Base-by-base conservation (phyloP, 2,113 vertebrate genomes). In the Alectura lathami region DNA sequence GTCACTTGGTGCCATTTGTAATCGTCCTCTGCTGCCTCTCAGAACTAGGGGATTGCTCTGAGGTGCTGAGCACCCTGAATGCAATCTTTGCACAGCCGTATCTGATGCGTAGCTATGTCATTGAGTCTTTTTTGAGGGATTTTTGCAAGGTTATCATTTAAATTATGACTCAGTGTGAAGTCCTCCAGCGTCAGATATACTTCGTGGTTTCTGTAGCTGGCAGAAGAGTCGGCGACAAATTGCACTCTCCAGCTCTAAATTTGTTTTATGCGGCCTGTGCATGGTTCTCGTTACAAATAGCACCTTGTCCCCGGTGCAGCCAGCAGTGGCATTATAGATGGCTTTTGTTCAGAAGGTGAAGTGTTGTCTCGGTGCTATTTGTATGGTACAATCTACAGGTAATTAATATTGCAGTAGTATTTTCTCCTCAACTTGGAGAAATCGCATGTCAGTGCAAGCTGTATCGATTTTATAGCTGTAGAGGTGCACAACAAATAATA, bases 81-180 rank as follows among this genome's bases (percentile, higher is more conserved):
- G 1, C 15, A 3, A 7, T 16, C 38, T 38, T 5, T 1, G 62
- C 8, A 8, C 0, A 4, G 64, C 5, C 1, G 17, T 43, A 13
- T 4, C 68, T 15, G 68, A 10, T 15, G 23, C 22, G 64, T 2
- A 0, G 27, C 24, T 20, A 2, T 1, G 0, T 7, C n/a, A 63
- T 36, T 5, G 45, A 24, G 5, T 24, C 60, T 18, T 40, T 40
- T 63, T 40, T 59, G 56, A 59, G 56, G 56, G 56, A 59, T 59
- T 63, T 29, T 40, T 40, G 36, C 36, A 40, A 40, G 72, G 43
- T 69, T 47, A 24, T 34, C 3, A 0, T 17, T 34, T 17, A 3
- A 72, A 29, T 24, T 5, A 36, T 23, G 50, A 0, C 53, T 69
- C 20, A 0, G 45, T 24, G 17, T 13, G 34, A 34, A 78, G 38